Base-by-base conservation (phyloP, 2,113 vertebrate genomes). In the Anhinga anhinga region DNA sequence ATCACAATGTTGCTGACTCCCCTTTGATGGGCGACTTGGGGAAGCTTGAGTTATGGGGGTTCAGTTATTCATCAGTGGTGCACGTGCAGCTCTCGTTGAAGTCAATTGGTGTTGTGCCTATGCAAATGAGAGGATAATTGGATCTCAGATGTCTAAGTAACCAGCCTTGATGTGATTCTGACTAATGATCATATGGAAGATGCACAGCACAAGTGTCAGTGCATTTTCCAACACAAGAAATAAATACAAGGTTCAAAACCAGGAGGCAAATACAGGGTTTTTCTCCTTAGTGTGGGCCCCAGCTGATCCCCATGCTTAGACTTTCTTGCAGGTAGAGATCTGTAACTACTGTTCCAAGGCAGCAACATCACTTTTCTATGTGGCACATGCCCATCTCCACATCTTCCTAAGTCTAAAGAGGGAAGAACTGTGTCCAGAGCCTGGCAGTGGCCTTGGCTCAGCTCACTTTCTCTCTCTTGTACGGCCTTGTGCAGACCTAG, bases 371-470 rank as follows among this genome's bases (percentile, higher is more conserved):
- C 13, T 17, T 44, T 81, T 81, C 34, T 1, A 1, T 13, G 11
- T 45, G 50, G 15, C 22, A 44, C 7, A 5, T 23, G 11, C 1
- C 30, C 5, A 5, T 36, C 15, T 76, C 20, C 23, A 18, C 23
- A 23, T 25, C 52, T 59, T 69, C 49, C 20, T 18, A 58, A 78
- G n/a, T 40, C 29, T 63, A 11, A 70, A 71, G 0, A 19, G 25
- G 30, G 15, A 65, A 76, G 8, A 44, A 14, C 18, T 19, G 26
- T 73, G 49, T 22, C 29, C 20, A 21, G 10, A 26, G 19, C 15
- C 16, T 66, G 53, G 9, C 0, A 0, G 8, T 52, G 58, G 5
- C 58, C 50, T 55, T 63, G 34, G 20, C 63, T 86, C 20, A 7
- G 44, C 32, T 53, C 6, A 47, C 23, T 52, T 40, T 40, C 26